These are phyloP conservation scores for Ctenicera cuprea DNA, from an alignment of 2,888 invertebrate species.

Conservation along the genomic window DNA sequence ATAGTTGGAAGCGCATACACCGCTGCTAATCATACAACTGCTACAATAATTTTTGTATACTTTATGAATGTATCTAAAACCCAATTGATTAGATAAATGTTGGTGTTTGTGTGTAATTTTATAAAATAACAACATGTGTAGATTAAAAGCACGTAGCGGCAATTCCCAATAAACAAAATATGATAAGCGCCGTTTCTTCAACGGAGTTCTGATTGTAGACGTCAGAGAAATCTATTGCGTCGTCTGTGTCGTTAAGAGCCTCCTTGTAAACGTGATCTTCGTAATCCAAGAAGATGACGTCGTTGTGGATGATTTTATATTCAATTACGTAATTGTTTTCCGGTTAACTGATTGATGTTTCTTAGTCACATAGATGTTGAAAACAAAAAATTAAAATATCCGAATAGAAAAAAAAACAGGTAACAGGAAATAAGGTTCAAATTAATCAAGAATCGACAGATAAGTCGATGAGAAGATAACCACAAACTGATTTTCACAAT, in stretches of 20 bases:
- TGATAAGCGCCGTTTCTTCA: constrained; percentile 31
- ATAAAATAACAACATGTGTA: constrained; percentile 44
- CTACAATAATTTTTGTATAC: constrained; percentile 37
- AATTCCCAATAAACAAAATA: constrained; percentile 40
- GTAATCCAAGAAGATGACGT: constrained; percentile 40
- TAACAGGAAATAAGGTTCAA: too few relatives aligned
- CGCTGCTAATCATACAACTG: constrained; percentile 31
- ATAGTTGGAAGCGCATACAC: constrained; percentile 37
- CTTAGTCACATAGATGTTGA: neutral
- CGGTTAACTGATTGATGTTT: neutral
- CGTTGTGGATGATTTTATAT: neutral
- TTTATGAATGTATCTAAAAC: constrained; percentile 39
- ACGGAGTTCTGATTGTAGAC: neutral
- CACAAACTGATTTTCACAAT: too few relatives aligned
- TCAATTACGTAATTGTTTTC: neutral
- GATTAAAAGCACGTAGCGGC: constrained; percentile 39
- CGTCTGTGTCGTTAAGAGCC: constrained; percentile 12
- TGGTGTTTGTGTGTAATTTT: constrained; percentile 44
- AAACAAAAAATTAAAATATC: neutral
- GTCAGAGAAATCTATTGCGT: neutral
- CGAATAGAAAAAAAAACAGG: too few relatives aligned
- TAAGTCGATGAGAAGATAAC: too few relatives aligned
- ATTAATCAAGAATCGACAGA: too few relatives aligned
- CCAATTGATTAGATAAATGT: constrained; percentile 49
- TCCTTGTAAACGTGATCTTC: constrained; percentile 46